phyloP scores from a whole-genome alignment of 2,113 vertebrate species.

The Thalassarche chlororhynchos region DNA sequence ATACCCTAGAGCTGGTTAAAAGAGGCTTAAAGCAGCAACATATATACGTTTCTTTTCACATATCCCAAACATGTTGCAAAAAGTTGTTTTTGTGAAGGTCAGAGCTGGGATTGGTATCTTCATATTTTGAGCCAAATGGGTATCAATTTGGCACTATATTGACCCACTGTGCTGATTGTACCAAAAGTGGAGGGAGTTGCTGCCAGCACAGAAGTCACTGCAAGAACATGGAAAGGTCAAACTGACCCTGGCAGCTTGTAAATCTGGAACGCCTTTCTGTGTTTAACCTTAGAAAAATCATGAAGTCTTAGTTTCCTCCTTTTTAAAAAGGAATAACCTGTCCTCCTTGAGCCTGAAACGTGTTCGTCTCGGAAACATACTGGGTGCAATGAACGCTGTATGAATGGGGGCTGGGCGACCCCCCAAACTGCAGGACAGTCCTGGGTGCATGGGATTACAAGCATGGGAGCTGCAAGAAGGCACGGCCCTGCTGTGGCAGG shows the following conservation, averaged over 20 bases:
- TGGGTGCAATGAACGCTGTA: fast-evolving
- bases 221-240: not conserved
- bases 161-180: fast-evolving
- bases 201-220: not conserved
- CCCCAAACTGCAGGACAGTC: fast-evolving
- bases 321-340: not conserved
- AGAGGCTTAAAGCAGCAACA: not conserved
- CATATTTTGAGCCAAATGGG: not conserved
- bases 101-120: not conserved
- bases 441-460: not conserved
- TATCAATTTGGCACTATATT: not conserved
- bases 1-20: not conserved
- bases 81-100: not conserved
- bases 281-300: not conserved
- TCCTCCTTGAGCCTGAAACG: not conserved
- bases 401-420: fast-evolving
- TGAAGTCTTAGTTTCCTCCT: not conserved
- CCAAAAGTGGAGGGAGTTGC: not conserved
- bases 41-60: not conserved
- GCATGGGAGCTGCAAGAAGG: not conserved
- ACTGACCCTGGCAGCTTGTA: not conserved
- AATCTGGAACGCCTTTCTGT: not conserved
- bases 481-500: not conserved
- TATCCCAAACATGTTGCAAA: not conserved
- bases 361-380: not conserved